Evolutionary conservation across 2,888 invertebrate species (phyloP), one percentile per base, ranked within the genome.

Genomic region (Orthosia incerta): DNA sequence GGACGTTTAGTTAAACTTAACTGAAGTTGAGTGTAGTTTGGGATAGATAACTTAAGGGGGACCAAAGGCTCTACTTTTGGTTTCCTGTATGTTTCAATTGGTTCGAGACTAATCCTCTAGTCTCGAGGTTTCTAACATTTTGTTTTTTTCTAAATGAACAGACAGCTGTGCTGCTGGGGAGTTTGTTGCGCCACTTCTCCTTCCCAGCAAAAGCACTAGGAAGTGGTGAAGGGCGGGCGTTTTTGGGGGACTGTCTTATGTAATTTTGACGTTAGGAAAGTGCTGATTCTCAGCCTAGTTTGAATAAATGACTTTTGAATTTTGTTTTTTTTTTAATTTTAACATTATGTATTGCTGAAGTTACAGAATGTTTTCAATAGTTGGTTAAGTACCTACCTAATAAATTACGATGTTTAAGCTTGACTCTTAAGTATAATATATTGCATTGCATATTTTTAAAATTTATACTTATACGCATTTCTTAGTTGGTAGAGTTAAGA

Each of bases 1-100:
- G 79, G 72, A 79, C 76, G 72, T 86, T 85, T 81, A 84, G 82
- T 79, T 70, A 26, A 18, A 31, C 67, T 69, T 56, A 48, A 46
- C 53, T 68, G 63, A 26, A 67, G 39, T 76, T 23, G 2, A 67
- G 39, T 53, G 12, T 61, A 60, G 51, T 62, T 56, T 75, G 11
- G 11, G 45, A 59, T 31, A 64, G 13, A 31, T 26, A 60, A 48
- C 39, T 60, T 78, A 13, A 26, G 13, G 26, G 0, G 16, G 45
- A 12, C n/a, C 13, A 18, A 45, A 15, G n/a, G 15, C 12, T 39
- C 9, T 39, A 39, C 9, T 5, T 4, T 18, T 51, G 48, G 16
- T 56, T 76, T 23, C 15, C 23, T 15, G 15, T 2, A 11, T 15
- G 15, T 16, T 55, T 7, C 7, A 23, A 55, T 55, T 15, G 13